Base-by-base conservation (phyloP, 2,888 invertebrate species). In the Isoperla grammatica region DNA sequence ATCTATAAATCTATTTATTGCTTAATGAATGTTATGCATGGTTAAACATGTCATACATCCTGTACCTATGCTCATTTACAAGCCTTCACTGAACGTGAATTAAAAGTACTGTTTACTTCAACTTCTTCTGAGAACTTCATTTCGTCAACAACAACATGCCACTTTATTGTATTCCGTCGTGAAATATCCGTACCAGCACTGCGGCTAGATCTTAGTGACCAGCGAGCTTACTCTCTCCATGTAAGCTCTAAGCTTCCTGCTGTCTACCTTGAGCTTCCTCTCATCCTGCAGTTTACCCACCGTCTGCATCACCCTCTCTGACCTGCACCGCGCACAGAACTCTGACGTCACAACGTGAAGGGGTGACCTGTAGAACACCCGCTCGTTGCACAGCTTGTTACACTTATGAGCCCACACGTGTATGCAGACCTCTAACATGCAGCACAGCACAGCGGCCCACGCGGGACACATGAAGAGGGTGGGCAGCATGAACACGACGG, bases 331-430 rank as follows among this genome's bases (percentile, higher is more conserved):
- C 3, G 81, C 84, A 71, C 88, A 88, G 70, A 86, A 87, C 63
- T 82, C 83, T 17, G 86, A 83, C 0, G 83, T 80, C 6, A 86
- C 75, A 1, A 82, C 74, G 70, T 88, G 86, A 64, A 87, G 79
- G 0, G 88, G 87, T 66, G 87, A 87, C 46, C 82, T 81, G 68
- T 84, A 87, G 9, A 45, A 42, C 15, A 53, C 19, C 8, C 35
- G 15, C n/a, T 15, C 11, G n/a, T 39, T 39, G 20, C 12, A 20
- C 6, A 57, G 15, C 42, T 39, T 42, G 53, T 61, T 57, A 68
- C 84, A 85, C 64, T 80, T 81, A 68, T 88, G 87, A 6, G 86
- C 83, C 75, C 80, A 78, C n/a, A 80, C 76, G 70, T 88, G 87
- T 22, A 87, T 72, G n/a, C 77, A 72, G 15, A 81, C 73, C 73